Evolutionary conservation across 1,140 invertebrate genomes (phyloP).

Genomic region (Eupristina koningsbergeri): DNA sequence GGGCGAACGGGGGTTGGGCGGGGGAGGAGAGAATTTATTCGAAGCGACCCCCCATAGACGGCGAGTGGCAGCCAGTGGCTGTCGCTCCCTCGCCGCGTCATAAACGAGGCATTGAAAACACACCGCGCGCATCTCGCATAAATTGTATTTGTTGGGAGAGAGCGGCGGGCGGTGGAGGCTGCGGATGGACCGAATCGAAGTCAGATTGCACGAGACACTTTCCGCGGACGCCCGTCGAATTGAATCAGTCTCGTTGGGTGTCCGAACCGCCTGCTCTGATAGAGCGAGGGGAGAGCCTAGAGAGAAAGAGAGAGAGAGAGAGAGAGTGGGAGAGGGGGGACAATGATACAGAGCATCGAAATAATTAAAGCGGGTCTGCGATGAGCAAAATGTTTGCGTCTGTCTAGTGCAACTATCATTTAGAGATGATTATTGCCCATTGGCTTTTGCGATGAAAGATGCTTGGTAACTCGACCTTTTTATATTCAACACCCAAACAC

Average conservation of each 20-base stretch:
- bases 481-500: too few relatives aligned
- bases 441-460: too few relatives aligned
- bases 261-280: not conserved
- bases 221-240: conserved; percentile 38
- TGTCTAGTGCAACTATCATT: not conserved
- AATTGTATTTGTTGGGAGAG: conserved; percentile 46
- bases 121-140: conserved; percentile 45
- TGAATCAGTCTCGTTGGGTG: conserved; percentile 39
- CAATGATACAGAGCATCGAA: conserved; percentile 14
- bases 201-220: conserved; percentile 50
- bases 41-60: not conserved
- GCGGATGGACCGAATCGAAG: conserved; percentile 43
- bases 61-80: not conserved
- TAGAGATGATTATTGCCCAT: too few relatives aligned
- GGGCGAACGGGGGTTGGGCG: conserved; percentile 2
- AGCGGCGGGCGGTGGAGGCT: not conserved
- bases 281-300: not conserved
- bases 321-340: not conserved
- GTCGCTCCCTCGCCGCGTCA: conserved; percentile 26
- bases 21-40: conserved; percentile 37
- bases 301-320: not conserved
- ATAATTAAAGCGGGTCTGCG: conserved; percentile 18
- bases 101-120: conserved; percentile 52
- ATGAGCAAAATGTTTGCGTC: not conserved
- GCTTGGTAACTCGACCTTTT: too few relatives aligned